Base-by-base conservation (phyloP, 2,113 vertebrate genomes). In the Tenebrosternarchus preto region DNA sequence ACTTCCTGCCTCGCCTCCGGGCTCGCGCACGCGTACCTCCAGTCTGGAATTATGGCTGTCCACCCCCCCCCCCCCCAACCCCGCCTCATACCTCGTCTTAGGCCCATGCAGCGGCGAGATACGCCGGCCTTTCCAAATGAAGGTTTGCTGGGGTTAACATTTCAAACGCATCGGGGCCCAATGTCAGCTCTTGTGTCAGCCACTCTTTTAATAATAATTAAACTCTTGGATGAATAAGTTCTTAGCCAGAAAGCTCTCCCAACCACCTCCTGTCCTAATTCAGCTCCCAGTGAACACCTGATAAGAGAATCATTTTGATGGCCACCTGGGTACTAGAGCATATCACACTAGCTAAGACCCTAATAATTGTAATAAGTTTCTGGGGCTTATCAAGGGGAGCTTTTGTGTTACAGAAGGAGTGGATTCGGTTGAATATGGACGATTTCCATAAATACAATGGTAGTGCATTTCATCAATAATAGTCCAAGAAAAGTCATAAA, bases 181-280 rank as follows among this genome's bases (percentile, higher is more conserved):
- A 90, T 91, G 88, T 89, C 68, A 73, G 77, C 76, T 80, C 83
- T 85, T 84, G 86, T 87, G 92, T 94, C 93, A 94, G 92, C 93
- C 93, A 92, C 92, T 94, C 90, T 93, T 83, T 93, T 97, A 93
- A 95, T 96, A 98, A 96, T 98, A 98, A 98, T 98, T 99, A 98
- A 97, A 98, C 95, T 95, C 93, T 85, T 85, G 88, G 85, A 92
- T 93, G 89, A 90, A 91, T 90, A 89, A 91, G 91, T 91, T 88
- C 90, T 90, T 88, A 88, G 77, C 86, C 86, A 83, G 81, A 73
- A 80, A 57, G 22, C 72, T 87, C 90, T 86, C 86, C 33, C 31
- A 39, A 68, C 31, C 64, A 68, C 31, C 64, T 20, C 43, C 73
- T 83, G 27, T 87, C 85, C 89, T 91, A 88, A 90, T 92, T 91